These are phyloP conservation scores for Eupsittula cactorum DNA, from an alignment of 2,113 vertebrate species.

Conservation along the genomic window DNA sequence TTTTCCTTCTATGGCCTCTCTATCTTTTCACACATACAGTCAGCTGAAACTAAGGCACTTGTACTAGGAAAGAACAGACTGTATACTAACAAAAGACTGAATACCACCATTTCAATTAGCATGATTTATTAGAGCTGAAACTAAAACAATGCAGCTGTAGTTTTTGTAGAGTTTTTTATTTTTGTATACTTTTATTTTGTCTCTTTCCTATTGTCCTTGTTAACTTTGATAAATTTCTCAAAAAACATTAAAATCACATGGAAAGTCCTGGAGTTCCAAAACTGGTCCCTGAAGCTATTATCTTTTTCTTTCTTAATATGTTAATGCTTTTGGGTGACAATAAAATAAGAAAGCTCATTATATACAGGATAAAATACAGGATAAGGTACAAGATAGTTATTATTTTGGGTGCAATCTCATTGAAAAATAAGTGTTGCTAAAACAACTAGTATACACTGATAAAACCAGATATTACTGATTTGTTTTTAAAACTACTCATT, in stretches of 20 bases:
- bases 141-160: not conserved
- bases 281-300: not conserved
- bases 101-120: constrained; percentile 17
- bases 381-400: not conserved
- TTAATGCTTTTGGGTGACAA: not conserved
- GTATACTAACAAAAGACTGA: not conserved
- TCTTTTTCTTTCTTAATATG: not conserved
- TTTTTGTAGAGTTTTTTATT: not conserved
- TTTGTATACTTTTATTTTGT: not conserved
- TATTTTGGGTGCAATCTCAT: not conserved
- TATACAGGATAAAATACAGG: not conserved
- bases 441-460: not conserved
- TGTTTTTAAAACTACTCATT: not conserved
- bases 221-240: not conserved
- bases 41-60: not conserved
- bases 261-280: not conserved
- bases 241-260: not conserved
- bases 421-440: not conserved
- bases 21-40: not conserved
- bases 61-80: not conserved
- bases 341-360: not conserved
- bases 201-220: not conserved
- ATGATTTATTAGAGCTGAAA: constrained; percentile 37
- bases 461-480: not conserved
- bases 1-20: not conserved